Evolutionary conservation across 2,113 vertebrate genomes (phyloP).

Genomic region (Azemiops feae): DNA sequence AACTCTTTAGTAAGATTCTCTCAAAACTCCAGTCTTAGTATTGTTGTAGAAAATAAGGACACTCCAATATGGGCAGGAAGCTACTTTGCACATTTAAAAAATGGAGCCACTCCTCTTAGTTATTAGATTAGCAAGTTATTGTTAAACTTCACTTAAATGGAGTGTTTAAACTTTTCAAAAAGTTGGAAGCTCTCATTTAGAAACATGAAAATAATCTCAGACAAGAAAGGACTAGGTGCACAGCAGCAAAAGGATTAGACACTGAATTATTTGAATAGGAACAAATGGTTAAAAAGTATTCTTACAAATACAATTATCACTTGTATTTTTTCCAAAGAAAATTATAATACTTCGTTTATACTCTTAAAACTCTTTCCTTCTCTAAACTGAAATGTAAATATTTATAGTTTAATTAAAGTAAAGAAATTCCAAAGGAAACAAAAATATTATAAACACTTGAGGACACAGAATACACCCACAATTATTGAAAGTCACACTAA

Average conservation of each 20-base stretch:
- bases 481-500: neutral
- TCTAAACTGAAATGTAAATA: slow-evolving; percentile 49
- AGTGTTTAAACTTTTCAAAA: neutral
- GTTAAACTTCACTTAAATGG: neutral
- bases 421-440: slow-evolving; percentile 24
- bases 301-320: neutral
- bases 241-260: neutral
- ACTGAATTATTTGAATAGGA: slow-evolving; percentile 2
- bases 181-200: neutral
- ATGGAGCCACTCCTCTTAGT: neutral
- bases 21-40: neutral
- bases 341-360: slow-evolving; percentile 37
- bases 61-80: neutral
- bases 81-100: neutral
- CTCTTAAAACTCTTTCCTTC: slow-evolving; percentile 29
- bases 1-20: neutral
- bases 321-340: slow-evolving; percentile 29
- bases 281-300: slow-evolving; percentile 33
- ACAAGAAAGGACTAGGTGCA: slow-evolving; percentile 5
- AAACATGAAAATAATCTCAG: neutral
- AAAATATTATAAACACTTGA: slow-evolving; percentile 20
- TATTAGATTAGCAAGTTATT: neutral
- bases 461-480: neutral
- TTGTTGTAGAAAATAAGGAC: neutral
- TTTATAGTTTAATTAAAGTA: slow-evolving; percentile 31